These are phyloP conservation scores for Pogonocichla stellata DNA, from an alignment of 2,113 vertebrate genomes.

Conservation along the genomic window DNA sequence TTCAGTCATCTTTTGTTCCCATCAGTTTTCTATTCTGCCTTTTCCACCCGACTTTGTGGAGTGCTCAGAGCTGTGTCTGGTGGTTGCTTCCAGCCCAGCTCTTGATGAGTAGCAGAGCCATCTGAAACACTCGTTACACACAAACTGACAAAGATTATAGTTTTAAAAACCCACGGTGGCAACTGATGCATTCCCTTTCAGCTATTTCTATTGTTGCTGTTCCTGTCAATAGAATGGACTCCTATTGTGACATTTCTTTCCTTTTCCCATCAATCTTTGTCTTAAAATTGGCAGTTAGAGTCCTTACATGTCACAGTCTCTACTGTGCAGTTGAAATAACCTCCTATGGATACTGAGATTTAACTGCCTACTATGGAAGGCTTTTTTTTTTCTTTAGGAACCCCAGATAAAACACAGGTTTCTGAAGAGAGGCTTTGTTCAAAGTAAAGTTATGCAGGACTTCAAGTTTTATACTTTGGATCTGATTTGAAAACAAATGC, in stretches of 20 bases:
- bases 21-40: background rate
- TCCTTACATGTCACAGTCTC: background rate
- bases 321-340: background rate
- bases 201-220: background rate
- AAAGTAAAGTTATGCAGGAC: background rate
- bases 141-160: background rate
- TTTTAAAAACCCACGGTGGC: background rate
- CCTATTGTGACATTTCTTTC: background rate
- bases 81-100: background rate
- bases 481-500: background rate
- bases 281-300: conserved; percentile 26
- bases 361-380: background rate
- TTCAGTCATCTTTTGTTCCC: background rate
- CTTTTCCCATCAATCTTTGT: conserved; percentile 22
- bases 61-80: background rate
- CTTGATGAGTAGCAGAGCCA: background rate
- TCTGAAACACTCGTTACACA: background rate
- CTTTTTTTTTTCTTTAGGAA: background rate
- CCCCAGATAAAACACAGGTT: background rate
- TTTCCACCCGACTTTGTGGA: background rate
- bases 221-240: background rate
- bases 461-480: background rate
- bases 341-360: background rate
- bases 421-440: background rate
- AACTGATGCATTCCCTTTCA: background rate